These are phyloP conservation scores for Dendrolimus punctatus DNA, from an alignment of 1,140 invertebrate genomes.

Conservation along the genomic window DNA sequence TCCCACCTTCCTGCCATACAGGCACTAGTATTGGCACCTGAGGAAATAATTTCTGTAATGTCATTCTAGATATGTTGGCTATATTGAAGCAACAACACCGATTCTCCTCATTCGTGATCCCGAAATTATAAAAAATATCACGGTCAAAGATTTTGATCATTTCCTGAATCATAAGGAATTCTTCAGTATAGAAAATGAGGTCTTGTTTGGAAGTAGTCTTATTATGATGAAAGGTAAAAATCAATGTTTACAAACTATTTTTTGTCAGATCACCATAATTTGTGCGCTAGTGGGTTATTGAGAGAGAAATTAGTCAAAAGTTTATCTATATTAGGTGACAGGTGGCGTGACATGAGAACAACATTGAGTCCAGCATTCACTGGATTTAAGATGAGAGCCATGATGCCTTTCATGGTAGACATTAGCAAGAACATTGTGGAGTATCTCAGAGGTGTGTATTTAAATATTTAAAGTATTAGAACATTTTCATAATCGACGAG, in stretches of 20 bases:
- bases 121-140: constrained; percentile 73
- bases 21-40: too few relatives aligned
- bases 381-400: constrained; percentile 70
- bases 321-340: constrained; percentile 59
- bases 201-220: constrained; percentile 70
- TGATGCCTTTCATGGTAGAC: constrained; percentile 45
- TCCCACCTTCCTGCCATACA: too few relatives aligned
- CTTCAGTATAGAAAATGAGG: constrained; percentile 61
- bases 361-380: constrained; percentile 75
- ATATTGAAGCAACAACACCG: too few relatives aligned
- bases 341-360: constrained; percentile 73
- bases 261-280: too few relatives aligned
- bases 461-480: background rate
- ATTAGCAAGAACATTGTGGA: constrained; percentile 37
- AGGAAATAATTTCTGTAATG: too few relatives aligned
- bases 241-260: too few relatives aligned
- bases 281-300: too few relatives aligned
- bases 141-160: constrained; percentile 77
- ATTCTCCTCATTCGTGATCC: too few relatives aligned
- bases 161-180: constrained; percentile 74
- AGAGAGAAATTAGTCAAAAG: too few relatives aligned
- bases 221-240: constrained; percentile 48
- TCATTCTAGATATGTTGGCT: too few relatives aligned
- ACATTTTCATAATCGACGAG: too few relatives aligned
- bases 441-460: constrained; percentile 30